These are phyloP conservation scores for Littorina saxatilis DNA, from an alignment of 1,140 invertebrate species.

Conservation along the genomic window DNA sequence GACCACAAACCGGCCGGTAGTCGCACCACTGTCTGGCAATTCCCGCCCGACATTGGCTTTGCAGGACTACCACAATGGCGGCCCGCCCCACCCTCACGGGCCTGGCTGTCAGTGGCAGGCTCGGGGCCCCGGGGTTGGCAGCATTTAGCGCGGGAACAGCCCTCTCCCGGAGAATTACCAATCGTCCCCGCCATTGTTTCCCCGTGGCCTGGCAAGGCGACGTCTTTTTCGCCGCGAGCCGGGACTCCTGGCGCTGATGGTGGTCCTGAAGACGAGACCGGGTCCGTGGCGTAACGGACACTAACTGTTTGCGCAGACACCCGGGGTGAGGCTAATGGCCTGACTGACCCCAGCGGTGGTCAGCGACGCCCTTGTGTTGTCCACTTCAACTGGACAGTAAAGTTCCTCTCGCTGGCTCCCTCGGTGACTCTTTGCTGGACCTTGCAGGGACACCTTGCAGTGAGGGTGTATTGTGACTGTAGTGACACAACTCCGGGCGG, in stretches of 20 bases:
- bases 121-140: neutral
- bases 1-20: slow-evolving; percentile 4
- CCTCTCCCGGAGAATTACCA: neutral
- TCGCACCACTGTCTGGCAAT: slow-evolving; percentile 16
- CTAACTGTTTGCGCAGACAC: slow-evolving; percentile 8
- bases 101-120: slow-evolving; percentile 6
- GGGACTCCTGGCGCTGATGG: neutral
- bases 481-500: neutral
- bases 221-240: neutral
- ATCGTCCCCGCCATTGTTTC: neutral
- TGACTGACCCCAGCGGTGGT: neutral
- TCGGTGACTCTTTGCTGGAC: neutral
- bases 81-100: slow-evolving; percentile 21
- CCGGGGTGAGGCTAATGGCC: slow-evolving; percentile 1
- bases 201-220: neutral
- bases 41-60: neutral
- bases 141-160: neutral
- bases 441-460: too few species aligned
- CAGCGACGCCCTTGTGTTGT: neutral
- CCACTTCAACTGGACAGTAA: slow-evolving; percentile 1
- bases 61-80: neutral
- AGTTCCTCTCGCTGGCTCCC: neutral
- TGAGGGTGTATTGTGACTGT: too few species aligned
- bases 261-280: neutral
- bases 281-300: neutral